phyloP scores from a whole-genome alignment of 2,797 vertebrate genomes.

The Sphaeramia orbicularis region DNA sequence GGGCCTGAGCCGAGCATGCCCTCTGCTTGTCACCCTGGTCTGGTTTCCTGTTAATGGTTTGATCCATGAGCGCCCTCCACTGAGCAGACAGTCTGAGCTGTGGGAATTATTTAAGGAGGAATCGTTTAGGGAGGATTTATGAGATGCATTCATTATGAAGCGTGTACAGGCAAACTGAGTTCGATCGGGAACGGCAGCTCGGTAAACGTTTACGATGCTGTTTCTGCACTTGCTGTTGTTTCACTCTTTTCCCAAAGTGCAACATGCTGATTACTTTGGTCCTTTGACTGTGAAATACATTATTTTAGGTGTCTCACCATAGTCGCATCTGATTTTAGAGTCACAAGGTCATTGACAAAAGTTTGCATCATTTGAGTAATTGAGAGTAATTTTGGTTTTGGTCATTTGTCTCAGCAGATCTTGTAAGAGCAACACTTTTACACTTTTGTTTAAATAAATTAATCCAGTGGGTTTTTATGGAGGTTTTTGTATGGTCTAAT shows the following conservation, averaged over 20 bases:
- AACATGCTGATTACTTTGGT: conserved; percentile 32
- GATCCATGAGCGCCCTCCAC: conserved; percentile 78
- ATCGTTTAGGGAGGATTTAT: conserved; percentile 78
- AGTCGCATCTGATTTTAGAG: no score
- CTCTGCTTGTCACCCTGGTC: conserved; percentile 52
- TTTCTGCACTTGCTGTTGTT: conserved; percentile 50
- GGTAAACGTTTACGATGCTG: conserved; percentile 44
- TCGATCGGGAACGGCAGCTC: conserved; percentile 58
- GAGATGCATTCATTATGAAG: conserved; percentile 73
- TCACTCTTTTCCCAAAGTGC: conserved; percentile 29
- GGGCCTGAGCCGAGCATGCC: conserved; percentile 60
- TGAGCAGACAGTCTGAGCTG: conserved; percentile 69
- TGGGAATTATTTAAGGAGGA: conserved; percentile 76
- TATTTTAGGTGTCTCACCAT: no score
- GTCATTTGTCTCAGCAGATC: no score
- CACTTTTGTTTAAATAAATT: no score
- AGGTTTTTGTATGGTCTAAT: no score
- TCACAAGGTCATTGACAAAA: no score
- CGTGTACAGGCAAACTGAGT: conserved; percentile 57
- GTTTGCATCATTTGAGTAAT: no score
- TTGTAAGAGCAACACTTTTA: no score
- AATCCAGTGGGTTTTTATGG: no score
- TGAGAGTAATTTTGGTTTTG: no score
- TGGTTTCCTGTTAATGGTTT: conserved; percentile 73
- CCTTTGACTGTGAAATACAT: not conserved